Evolutionary conservation across 2,113 vertebrate genomes (phyloP), one percentile per base, ranked within the genome.

Genomic region (Melanocharis versteri): DNA sequence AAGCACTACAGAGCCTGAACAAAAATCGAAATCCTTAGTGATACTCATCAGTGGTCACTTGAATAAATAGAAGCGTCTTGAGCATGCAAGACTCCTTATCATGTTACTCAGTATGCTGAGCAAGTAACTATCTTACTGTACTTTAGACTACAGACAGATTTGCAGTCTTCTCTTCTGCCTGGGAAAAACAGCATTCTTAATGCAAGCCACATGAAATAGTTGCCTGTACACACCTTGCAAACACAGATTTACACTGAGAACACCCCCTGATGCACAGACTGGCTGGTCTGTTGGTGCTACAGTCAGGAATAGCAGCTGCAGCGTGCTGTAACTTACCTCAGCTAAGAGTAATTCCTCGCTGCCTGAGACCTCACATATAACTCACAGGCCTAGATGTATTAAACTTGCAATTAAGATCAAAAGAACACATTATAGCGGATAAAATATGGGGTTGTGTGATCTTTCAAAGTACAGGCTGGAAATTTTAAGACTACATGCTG

Each of bases 331-430:
- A 87, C 82, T 76, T 37, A 68, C 61, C 44, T 28, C 17, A 79
- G 61, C 80, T 77, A 94, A 94, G 78, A 97, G 92, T 90, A 97
- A 92, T 90, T 35, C 31, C 80, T 31, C 39, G 11, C 78, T 93
- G 87, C 73, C 86, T 87, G 65, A 95, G 82, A 96, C 78, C 81
- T 94, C 33, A 65, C 97, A 81, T 83, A 76, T 87, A 94, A 96
- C 95, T 97, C 89, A 96, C 35, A 39, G 51, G 57, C 72, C 94
- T 89, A 93, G 77, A 93, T 91, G 89, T 95, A 97, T 86, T 95
- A 97, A 97, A 92, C 60, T 77, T 81, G 79, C 90, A 93, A 93
- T 96, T 97, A 96, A 97, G 89, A 77, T 61, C 31, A 77, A 60
- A 93, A 90, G 77, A 90, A 91, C 88, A 90, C 88, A 95, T 64